Conservation (phyloP, 2,797 vertebrate species). For the Manis pentadactyla region DNA sequence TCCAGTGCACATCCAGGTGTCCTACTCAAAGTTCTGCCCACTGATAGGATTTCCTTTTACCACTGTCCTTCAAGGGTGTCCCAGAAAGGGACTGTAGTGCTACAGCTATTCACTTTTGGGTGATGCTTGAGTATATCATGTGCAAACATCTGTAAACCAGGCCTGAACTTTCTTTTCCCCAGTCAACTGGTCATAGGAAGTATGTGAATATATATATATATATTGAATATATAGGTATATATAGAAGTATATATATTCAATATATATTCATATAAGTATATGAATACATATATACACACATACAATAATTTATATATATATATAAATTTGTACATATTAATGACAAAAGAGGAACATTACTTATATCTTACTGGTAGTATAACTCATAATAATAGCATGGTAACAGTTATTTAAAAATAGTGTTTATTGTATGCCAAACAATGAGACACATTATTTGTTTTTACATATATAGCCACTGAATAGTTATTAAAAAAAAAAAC, state of each 20-base stretch:
- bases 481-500: conserved; percentile 32
- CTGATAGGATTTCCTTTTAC: neutral
- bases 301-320: neutral
- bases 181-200: neutral
- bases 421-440: neutral
- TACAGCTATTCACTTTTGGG: neutral
- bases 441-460: neutral
- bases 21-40: neutral
- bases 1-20: neutral
- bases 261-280: neutral
- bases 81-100: neutral
- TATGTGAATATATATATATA: neutral
- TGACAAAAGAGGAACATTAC: neutral
- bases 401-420: neutral
- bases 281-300: neutral
- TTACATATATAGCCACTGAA: neutral
- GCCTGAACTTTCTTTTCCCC: neutral
- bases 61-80: neutral
- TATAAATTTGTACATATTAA: neutral
- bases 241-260: too few species aligned
- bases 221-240: too few species aligned
- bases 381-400: neutral
- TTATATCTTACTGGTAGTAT: neutral
- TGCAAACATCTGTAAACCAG: neutral
- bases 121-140: neutral